Percentiles rank a stretch among this genome's conserved stretches.
These are phyloP conservation scores for Cynopterus brachyotis DNA, from an alignment of 2,113 vertebrate species.

Conservation along the genomic window DNA sequence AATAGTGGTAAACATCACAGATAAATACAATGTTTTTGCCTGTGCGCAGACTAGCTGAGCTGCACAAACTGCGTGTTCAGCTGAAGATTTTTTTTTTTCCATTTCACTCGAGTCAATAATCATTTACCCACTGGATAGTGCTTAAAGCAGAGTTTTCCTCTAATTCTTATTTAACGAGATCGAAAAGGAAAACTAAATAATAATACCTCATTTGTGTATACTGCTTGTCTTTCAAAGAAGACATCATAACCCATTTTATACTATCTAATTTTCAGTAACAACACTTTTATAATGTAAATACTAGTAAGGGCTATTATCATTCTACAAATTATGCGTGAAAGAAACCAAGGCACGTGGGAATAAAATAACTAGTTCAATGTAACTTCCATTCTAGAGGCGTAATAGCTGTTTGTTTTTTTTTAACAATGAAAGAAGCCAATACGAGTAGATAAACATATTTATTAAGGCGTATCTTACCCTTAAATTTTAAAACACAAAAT, in stretches of 20 bases:
- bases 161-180: conserved; percentile 62
- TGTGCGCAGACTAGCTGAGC: conserved; percentile 29
- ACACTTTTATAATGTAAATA: conserved; percentile 52
- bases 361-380: neutral
- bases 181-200: conserved; percentile 64
- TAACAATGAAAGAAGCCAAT: neutral
- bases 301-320: conserved; percentile 30
- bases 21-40: conserved; percentile 55
- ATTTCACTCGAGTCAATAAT: conserved; percentile 56
- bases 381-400: conserved; percentile 24
- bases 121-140: conserved; percentile 17
- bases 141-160: conserved; percentile 54
- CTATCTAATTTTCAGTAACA: conserved; percentile 38
- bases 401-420: neutral
- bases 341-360: neutral
- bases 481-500: conserved; percentile 55
- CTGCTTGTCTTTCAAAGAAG: conserved; percentile 60
- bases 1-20: conserved; percentile 45
- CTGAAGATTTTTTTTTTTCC: neutral
- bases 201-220: conserved; percentile 53
- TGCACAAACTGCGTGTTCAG: conserved; percentile 65
- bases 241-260: conserved; percentile 26
- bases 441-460: conserved; percentile 4
- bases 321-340: conserved; percentile 44
- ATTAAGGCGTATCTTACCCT: neutral